phyloP scores from a whole-genome alignment of 2,888 invertebrate species.

The Cancer borealis region DNA sequence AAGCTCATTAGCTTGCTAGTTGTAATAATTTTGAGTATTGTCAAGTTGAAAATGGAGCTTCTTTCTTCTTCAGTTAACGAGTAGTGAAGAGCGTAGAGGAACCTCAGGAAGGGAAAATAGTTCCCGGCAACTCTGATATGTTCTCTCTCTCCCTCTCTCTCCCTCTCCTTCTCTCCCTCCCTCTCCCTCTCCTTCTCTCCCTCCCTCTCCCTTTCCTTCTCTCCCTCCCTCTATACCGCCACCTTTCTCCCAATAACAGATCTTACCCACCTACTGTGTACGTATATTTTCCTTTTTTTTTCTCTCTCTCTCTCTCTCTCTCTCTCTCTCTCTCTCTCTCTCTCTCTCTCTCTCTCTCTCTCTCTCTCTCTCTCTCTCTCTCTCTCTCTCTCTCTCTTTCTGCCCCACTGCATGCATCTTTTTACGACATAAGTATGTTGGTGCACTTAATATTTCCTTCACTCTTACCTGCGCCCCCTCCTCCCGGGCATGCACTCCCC shows the following conservation, averaged over 20 bases:
- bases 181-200: neutral
- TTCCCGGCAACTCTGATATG: neutral
- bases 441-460: neutral
- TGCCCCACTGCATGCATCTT: too few relatives aligned
- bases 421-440: neutral
- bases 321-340: neutral
- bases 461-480: neutral
- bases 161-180: neutral
- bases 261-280: neutral
- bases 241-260: neutral
- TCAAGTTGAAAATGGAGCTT: neutral
- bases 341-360: neutral
- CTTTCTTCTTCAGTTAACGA: neutral
- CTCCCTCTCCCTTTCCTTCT: neutral
- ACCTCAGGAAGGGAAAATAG: neutral
- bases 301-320: slow-evolving; percentile 41
- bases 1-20: neutral
- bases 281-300: neutral
- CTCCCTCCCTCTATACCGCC: neutral
- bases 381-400: slow-evolving; percentile 10
- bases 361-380: slow-evolving; percentile 32
- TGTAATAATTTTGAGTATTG: neutral
- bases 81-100: neutral
- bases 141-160: neutral
- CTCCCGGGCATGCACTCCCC: neutral